Evolutionary conservation across 1,140 invertebrate species (phyloP).

Genomic region (Lerema accius): DNA sequence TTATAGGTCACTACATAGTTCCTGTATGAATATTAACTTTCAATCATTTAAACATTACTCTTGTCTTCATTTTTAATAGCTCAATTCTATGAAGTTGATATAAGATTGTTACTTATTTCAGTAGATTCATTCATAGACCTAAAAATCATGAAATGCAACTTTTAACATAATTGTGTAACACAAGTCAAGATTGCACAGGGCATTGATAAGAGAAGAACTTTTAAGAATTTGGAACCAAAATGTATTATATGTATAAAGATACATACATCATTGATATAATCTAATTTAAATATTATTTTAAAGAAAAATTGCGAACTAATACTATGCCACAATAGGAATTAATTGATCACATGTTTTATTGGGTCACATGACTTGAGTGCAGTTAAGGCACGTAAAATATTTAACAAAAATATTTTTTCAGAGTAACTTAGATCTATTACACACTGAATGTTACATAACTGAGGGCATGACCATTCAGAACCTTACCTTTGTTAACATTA

Average conservation of each 20-base stretch:
- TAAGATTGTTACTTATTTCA: no score
- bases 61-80: no score
- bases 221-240: no score
- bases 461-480: slow-evolving; percentile 68
- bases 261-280: background rate
- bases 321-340: slow-evolving; percentile 18
- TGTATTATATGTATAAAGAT: no score
- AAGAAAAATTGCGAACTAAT: background rate
- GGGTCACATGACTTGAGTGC: slow-evolving; percentile 64
- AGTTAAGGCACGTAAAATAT: slow-evolving; percentile 43
- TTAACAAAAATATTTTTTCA: slow-evolving; percentile 35
- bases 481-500: slow-evolving; percentile 79
- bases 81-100: no score
- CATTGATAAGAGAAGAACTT: background rate
- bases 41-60: background rate
- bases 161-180: slow-evolving; percentile 28
- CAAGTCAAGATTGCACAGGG: background rate
- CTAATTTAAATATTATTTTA: background rate
- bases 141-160: slow-evolving; percentile 14
- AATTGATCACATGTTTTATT: slow-evolving; percentile 42
- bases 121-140: background rate
- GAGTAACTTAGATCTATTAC: slow-evolving; percentile 47
- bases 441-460: slow-evolving; percentile 80
- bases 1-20: slow-evolving; percentile 36
- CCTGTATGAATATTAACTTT: background rate